Percentiles rank a stretch among this genome's conserved stretches.
Evolutionary conservation across 2,888 invertebrate genomes (phyloP).

Genomic region (Orthosia gracilis): DNA sequence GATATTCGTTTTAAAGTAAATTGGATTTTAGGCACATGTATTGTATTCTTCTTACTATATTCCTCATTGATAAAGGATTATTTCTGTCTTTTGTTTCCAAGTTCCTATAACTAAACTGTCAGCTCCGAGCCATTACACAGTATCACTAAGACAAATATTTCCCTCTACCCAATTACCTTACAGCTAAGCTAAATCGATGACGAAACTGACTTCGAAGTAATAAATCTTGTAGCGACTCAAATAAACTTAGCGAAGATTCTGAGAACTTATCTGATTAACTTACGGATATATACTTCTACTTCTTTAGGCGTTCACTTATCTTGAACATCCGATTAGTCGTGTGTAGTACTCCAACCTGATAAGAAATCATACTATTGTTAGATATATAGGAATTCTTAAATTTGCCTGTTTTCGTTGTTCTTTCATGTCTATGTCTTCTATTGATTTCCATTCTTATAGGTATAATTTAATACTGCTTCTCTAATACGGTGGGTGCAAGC

Average conservation of each 20-base stretch:
- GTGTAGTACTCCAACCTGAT: slow-evolving; percentile 16
- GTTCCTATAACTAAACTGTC: too few species aligned
- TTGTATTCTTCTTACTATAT: too few species aligned
- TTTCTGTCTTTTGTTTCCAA: too few species aligned
- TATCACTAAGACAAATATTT: too few species aligned
- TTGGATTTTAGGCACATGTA: too few species aligned
- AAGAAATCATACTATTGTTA: slow-evolving; percentile 12
- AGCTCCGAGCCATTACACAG: too few species aligned
- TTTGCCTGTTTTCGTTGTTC: slow-evolving; percentile 1
- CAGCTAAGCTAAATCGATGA: slow-evolving; percentile 24
- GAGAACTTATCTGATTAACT: slow-evolving; percentile 62
- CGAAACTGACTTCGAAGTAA: slow-evolving; percentile 43
- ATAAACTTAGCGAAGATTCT: slow-evolving; percentile 51
- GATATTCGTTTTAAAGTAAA: too few species aligned
- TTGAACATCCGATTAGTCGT: neutral
- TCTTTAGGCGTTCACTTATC: slow-evolving; percentile 14
- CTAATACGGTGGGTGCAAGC: too few species aligned
- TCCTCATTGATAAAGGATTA: too few species aligned
- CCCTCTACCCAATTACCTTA: slow-evolving; percentile 24
- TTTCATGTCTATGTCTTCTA: too few species aligned
- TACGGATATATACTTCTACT: slow-evolving; percentile 49
- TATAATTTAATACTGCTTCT: too few species aligned
- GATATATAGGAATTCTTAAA: neutral
- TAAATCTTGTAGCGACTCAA: slow-evolving; percentile 53
- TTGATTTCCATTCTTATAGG: too few species aligned